Conservation (phyloP, 1,140 invertebrate species). For the Calosoma granatense region DNA sequence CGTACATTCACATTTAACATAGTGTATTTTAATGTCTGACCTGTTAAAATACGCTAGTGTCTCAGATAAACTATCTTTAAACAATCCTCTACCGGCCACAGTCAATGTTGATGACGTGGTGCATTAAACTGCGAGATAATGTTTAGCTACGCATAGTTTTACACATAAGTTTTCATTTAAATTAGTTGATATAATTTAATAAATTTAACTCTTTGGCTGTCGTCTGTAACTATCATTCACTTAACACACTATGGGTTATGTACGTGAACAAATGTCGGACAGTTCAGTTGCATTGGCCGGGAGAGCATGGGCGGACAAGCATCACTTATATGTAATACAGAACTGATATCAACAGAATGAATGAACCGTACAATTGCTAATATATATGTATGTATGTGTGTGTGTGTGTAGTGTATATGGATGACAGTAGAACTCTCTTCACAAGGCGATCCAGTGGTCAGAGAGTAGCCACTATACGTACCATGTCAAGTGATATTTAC, state of each 20-base stretch:
- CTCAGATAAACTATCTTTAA: neutral
- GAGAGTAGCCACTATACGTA: too few relatives aligned
- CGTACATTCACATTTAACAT: constrained; percentile 8
- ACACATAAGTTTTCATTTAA: neutral
- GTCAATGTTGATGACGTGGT: neutral
- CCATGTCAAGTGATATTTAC: too few relatives aligned
- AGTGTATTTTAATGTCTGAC: constrained; percentile 2
- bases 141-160: constrained; percentile 7
- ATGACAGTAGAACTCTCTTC: too few relatives aligned
- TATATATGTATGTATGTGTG: too few relatives aligned
- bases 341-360: too few relatives aligned
- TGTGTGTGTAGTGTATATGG: too few relatives aligned
- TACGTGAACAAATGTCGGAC: neutral
- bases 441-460: too few relatives aligned
- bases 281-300: too few relatives aligned
- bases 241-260: too few relatives aligned
- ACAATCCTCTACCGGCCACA: neutral
- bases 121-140: neutral
- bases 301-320: too few relatives aligned
- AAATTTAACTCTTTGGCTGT: constrained; percentile 8
- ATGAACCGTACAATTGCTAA: too few relatives aligned
- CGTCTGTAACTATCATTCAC: neutral
- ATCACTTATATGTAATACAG: too few relatives aligned
- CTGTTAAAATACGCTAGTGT: constrained; percentile 1
- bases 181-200: constrained; percentile 9